phyloP scores from a whole-genome alignment of 2,113 vertebrate genomes.

The Elgaria multicarinata region DNA sequence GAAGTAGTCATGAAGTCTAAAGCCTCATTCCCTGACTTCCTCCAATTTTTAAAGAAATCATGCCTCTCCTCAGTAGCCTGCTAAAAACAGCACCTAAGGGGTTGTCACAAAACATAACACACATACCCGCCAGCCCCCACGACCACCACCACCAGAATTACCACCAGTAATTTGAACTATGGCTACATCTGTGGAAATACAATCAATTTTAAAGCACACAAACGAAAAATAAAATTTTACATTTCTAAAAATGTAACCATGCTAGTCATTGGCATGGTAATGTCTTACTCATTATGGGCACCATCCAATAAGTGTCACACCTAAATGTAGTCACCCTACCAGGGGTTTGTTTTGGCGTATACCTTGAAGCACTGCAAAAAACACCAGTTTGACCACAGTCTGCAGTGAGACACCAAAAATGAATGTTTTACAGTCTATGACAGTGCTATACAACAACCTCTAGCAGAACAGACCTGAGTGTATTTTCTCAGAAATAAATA shows the following conservation, averaged over 20 bases:
- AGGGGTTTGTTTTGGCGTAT: not conserved
- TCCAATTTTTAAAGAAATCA: not conserved
- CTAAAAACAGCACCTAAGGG: not conserved
- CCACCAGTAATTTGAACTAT: not conserved
- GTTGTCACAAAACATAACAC: not conserved
- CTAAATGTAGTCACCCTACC: not conserved
- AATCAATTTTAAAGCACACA: not conserved
- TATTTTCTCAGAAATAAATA: too few species aligned
- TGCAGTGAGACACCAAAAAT: not conserved
- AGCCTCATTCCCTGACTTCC: too few species aligned
- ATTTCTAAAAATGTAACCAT: not conserved
- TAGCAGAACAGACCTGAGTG: too few species aligned
- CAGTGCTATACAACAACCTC: not conserved
- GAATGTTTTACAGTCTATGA: not conserved
- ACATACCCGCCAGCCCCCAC: not conserved
- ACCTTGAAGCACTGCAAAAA: not conserved
- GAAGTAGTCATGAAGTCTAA: not conserved
- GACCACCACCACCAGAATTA: too few species aligned
- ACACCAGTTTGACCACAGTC: not conserved
- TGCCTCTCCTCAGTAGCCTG: not conserved
- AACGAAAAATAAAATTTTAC: not conserved
- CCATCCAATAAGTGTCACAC: not conserved
- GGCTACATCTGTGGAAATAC: not conserved
- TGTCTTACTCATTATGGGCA: not conserved
- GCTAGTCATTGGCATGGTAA: not conserved